Evolutionary conservation across 2,888 invertebrate species (phyloP).

Genomic region (Idaea aversata): DNA sequence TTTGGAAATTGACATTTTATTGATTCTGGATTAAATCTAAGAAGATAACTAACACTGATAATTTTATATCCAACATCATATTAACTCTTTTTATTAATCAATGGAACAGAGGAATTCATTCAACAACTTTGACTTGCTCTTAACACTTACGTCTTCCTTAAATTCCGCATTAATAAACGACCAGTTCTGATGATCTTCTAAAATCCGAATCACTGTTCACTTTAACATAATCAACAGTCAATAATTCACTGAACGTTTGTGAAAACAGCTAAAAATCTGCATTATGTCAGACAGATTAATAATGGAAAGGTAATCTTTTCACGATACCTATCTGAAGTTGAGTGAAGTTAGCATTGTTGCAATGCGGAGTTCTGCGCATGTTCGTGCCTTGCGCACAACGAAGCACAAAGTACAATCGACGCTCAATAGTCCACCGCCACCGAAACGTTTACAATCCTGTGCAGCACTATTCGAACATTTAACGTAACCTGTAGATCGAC

Average conservation of each 20-base stretch:
- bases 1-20: not conserved
- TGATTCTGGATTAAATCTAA: not conserved
- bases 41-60: not conserved
- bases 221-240: slow-evolving; percentile 46
- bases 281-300: slow-evolving; percentile 45
- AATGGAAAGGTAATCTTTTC: slow-evolving; percentile 52
- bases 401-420: slow-evolving; percentile 31
- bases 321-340: slow-evolving; percentile 49
- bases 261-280: slow-evolving; percentile 39
- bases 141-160: slow-evolving; percentile 17
- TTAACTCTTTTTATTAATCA: slow-evolving; percentile 16
- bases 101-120: slow-evolving; percentile 26
- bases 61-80: not conserved
- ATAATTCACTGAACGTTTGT: slow-evolving; percentile 27
- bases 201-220: slow-evolving; percentile 37
- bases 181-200: not conserved
- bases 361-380: slow-evolving; percentile 77
- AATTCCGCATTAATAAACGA: slow-evolving; percentile 8
- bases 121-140: slow-evolving; percentile 14
- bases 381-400: slow-evolving; percentile 66
- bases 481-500: too few species aligned
- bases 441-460: too few species aligned
- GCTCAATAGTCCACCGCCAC: too few species aligned
- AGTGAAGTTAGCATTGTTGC: slow-evolving; percentile 74
- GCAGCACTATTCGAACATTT: too few species aligned